Evolutionary conservation across 1,140 invertebrate species (phyloP).

Genomic region (Zaprionus davidi): DNA sequence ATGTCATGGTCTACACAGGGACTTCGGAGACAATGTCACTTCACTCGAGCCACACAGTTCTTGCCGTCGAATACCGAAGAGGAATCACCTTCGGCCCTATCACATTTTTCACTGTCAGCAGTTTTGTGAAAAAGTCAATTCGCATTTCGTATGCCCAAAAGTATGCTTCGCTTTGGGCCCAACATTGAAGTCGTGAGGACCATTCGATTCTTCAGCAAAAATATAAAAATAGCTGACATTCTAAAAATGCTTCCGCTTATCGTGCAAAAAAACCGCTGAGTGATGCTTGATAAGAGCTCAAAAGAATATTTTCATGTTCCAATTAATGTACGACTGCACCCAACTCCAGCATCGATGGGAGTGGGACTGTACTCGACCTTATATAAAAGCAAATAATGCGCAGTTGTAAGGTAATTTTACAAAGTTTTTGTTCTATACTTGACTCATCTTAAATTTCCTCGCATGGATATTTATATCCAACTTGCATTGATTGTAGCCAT

Average conservation of each 20-base stretch:
- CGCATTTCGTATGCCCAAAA: conserved; percentile 13
- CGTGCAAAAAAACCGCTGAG: not conserved
- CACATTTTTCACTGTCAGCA: too few species aligned
- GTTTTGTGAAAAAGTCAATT: not conserved
- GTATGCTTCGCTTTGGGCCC: conserved; percentile 13
- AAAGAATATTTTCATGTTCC: conserved; percentile 55
- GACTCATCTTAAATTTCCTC: not conserved
- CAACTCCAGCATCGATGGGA: conserved; percentile 14
- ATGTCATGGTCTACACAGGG: too few species aligned
- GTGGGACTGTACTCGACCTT: conserved; percentile 20
- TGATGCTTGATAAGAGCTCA: conserved; percentile 22
- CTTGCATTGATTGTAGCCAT: conserved; percentile 59
- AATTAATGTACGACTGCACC: conserved; percentile 52
- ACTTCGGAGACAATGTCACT: too few species aligned
- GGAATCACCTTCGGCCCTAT: too few species aligned
- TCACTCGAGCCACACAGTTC: too few species aligned
- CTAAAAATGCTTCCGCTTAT: conserved; percentile 17
- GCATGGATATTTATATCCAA: conserved; percentile 24
- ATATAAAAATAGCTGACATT: too few species aligned
- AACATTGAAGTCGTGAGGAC: not conserved
- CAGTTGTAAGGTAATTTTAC: conserved; percentile 10
- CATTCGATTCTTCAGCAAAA: too few species aligned
- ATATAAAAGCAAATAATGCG: conserved; percentile 41
- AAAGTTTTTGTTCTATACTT: not conserved
- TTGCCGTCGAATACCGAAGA: too few species aligned